phyloP scores from a whole-genome alignment of 2,797 vertebrate genomes.

The Columba guinea region DNA sequence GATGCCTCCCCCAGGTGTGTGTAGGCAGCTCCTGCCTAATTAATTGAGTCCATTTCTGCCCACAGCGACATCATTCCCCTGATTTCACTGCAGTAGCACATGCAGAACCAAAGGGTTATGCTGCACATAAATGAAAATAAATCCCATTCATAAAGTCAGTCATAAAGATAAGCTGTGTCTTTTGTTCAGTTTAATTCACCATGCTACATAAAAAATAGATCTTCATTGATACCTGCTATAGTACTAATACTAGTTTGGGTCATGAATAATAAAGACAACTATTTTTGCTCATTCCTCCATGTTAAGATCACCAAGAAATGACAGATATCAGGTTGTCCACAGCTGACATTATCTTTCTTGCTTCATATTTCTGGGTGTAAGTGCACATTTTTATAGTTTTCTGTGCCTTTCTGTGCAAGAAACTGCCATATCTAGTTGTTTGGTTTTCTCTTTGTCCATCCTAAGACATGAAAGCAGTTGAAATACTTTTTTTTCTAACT shows the following conservation, averaged over 20 bases:
- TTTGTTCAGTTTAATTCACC: not conserved
- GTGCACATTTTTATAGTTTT: constrained; percentile 10
- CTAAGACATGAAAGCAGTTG: constrained; percentile 43
- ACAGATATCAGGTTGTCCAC: not conserved
- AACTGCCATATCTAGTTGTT: constrained; percentile 28
- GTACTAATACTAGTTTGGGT: not conserved
- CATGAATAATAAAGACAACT: not conserved
- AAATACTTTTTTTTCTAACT: not conserved
- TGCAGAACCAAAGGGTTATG: not conserved
- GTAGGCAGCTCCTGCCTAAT: not conserved
- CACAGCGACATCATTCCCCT: not conserved
- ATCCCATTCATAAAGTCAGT: not conserved
- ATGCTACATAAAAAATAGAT: not conserved
- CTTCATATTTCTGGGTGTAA: not conserved
- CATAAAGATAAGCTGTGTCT: not conserved
- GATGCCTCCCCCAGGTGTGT: not conserved
- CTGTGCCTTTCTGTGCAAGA: not conserved
- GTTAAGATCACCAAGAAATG: constrained; percentile 18
- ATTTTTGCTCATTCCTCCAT: not conserved
- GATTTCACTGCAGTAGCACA: not conserved
- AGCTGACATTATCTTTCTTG: not conserved
- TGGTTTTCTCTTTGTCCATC: constrained; percentile 35
- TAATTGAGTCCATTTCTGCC: not conserved
- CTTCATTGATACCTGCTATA: not conserved
- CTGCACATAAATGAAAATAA: not conserved